Evolutionary conservation across 2,888 invertebrate genomes (phyloP), one percentile per base, ranked within the genome.

Genomic region (Agrilus biguttatus): DNA sequence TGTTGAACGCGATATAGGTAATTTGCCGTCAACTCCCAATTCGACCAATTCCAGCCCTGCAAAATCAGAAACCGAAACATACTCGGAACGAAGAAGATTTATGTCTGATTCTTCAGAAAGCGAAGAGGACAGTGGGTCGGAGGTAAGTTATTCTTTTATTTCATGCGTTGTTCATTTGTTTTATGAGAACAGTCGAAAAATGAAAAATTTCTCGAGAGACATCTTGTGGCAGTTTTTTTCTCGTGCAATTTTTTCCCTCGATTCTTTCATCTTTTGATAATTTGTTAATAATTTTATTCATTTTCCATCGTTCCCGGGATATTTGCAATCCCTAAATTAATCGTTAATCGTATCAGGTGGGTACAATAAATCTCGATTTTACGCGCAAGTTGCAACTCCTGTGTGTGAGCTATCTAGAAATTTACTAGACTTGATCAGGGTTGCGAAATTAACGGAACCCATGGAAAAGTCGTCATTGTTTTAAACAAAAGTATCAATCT

Each of bases 121-220:
- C 69, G 92, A 92, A 70, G 91, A 91, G 72, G 92, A 91, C 69
- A 91, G 91, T 72, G 88, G 88, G 68, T 91, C 90, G 62, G 91
- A 91, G 88, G 91, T 92, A 81, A 78, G 71, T 62, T 49, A 52
- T 53, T 50, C 51, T 52, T 55, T 57, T 51, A 44, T 50, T 53
- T 50, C 28, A 28, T 10, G 52, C 49, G 55, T 52, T 52, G 55
- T 52, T 52, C 28, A 28, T 28, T 28, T 28, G 10, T 28, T 28
- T 28, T 28, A 28, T 28, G 10, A 10, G 28, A 10, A 28, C 60
- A 58, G 58, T 58, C 62, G 63, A 60, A 61, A 57, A 59, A 63
- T 62, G 65, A 64, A 73, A 40, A 75, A 68, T 68, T 66, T 75
- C 73, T 70, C 69, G 71, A 76, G 74, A 75, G 77, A 77, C 77